These are phyloP conservation scores for Hapalemur alaotrensis DNA, from an alignment of 2,797 vertebrate species.

Conservation along the genomic window DNA sequence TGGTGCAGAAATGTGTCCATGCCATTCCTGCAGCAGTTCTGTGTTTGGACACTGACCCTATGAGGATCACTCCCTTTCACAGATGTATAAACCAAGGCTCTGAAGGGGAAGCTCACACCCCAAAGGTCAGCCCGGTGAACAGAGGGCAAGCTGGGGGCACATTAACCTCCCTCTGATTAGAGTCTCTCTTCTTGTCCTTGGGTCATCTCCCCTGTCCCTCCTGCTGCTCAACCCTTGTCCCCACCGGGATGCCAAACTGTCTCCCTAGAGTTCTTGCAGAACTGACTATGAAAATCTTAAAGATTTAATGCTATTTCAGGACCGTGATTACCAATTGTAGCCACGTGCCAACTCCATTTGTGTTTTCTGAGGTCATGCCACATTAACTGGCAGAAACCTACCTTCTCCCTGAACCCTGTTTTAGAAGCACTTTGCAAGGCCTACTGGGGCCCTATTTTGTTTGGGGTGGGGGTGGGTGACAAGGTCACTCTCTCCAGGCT, in stretches of 20 bases:
- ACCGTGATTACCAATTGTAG: neutral
- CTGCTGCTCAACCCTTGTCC: rapidly evolving
- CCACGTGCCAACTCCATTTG: neutral
- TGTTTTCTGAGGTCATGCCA: neutral
- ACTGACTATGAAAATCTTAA: neutral
- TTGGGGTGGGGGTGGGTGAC: rapidly evolving
- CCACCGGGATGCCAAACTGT: neutral
- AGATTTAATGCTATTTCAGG: neutral
- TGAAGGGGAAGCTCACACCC: neutral
- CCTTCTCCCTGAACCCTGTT: neutral
- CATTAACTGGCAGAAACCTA: neutral
- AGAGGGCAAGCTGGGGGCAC: no score
- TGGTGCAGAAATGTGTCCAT: neutral
- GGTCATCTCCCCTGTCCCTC: neutral
- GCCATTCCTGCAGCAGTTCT: neutral
- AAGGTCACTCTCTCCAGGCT: rapidly evolving
- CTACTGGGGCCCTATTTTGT: neutral
- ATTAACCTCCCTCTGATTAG: neutral
- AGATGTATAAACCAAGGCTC: neutral
- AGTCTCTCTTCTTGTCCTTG: neutral
- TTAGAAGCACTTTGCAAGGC: neutral
- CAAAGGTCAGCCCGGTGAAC: no score
- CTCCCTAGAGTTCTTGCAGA: neutral
- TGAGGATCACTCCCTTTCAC: neutral
- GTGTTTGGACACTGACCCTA: neutral